Conservation (phyloP, 2,113 vertebrate species). For the Tragelaphus scriptus region DNA sequence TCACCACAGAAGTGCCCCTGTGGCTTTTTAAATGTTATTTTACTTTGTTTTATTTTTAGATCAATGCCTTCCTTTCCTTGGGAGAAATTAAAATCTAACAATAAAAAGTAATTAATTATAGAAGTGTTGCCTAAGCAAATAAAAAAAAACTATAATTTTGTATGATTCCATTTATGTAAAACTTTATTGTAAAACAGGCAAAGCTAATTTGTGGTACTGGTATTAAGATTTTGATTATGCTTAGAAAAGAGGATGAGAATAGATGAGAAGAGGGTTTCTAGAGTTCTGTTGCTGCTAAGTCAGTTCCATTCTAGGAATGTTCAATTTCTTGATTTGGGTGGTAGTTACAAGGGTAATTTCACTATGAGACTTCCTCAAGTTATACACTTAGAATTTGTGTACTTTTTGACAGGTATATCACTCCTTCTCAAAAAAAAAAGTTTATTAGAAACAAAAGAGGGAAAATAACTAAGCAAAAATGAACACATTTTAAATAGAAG, state of each 20-base stretch:
- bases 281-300: background rate
- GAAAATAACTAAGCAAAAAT: background rate
- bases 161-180: background rate
- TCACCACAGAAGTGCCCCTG: background rate
- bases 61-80: background rate
- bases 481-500: background rate
- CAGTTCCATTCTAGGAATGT: background rate
- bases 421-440: background rate
- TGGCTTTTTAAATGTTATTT: background rate
- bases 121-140: background rate
- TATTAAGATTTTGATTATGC: background rate
- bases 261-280: background rate
- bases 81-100: background rate
- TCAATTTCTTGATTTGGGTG: background rate
- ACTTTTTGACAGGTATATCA: background rate
- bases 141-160: background rate
- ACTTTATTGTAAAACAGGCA: background rate
- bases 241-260: background rate
- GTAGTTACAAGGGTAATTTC: background rate
- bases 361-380: background rate
- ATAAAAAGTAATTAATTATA: background rate
- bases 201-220: background rate
- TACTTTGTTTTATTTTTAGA: background rate
- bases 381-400: background rate
- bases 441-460: background rate